Conservation (phyloP, 2,888 invertebrate genomes). For the Bombylius major region DNA sequence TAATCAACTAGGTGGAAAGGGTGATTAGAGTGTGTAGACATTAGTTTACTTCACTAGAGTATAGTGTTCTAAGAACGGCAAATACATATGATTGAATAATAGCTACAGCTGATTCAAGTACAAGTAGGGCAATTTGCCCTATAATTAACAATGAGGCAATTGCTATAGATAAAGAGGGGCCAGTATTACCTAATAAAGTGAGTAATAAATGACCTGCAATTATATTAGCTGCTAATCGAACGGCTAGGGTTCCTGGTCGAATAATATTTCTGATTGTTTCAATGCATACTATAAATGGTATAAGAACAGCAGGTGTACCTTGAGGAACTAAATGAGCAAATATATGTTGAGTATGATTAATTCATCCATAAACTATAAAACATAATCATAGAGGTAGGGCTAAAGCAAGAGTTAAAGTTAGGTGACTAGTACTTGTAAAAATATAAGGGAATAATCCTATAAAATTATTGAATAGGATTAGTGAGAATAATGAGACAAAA, state of each 20-base stretch:
- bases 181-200: conserved; percentile 45
- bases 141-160: conserved; percentile 25
- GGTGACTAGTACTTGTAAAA: conserved; percentile 54
- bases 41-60: conserved; percentile 53
- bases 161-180: conserved; percentile 19
- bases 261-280: conserved; percentile 62
- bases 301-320: conserved; percentile 49
- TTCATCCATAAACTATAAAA: conserved; percentile 53
- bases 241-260: conserved; percentile 54
- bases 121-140: conserved; percentile 36
- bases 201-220: conserved; percentile 58
- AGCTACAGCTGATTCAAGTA: conserved; percentile 42
- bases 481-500: conserved; percentile 44
- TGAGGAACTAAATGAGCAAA: conserved; percentile 55
- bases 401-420: conserved; percentile 45
- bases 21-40: conserved; percentile 43
- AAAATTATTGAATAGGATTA: conserved; percentile 55
- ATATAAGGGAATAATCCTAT: conserved; percentile 57
- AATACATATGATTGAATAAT: conserved; percentile 50
- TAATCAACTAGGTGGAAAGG: conserved; percentile 52
- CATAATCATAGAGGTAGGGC: conserved; percentile 50
- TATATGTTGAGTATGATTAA: conserved; percentile 49
- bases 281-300: conserved; percentile 62
- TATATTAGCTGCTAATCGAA: conserved; percentile 64
- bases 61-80: conserved; percentile 49